Percentiles rank a stretch among this genome's conserved stretches.
Conservation (phyloP, 2,888 invertebrate species). For the Marronus borbonicus region DNA sequence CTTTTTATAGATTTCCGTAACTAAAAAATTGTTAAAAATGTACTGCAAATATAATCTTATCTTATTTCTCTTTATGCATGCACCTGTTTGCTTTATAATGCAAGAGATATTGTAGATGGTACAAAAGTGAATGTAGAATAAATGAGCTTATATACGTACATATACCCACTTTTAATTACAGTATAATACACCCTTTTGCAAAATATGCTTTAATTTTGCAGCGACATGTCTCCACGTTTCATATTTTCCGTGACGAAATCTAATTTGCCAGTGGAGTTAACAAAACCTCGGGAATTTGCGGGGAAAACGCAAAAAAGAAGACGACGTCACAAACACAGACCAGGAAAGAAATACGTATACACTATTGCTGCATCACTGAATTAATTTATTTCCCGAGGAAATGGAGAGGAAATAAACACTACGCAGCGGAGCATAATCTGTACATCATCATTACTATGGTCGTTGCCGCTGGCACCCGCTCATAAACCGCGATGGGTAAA, state of each 20-base stretch:
- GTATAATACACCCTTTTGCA: neutral
- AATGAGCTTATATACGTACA: no score
- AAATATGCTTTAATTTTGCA: neutral
- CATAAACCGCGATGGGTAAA: neutral
- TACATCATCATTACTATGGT: conserved; percentile 47
- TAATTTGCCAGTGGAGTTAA: conserved; percentile 1
- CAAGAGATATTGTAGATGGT: no score
- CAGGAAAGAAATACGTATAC: neutral
- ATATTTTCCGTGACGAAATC: neutral
- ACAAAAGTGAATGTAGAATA: no score
- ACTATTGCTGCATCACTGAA: conserved; percentile 7
- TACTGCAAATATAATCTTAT: no score
- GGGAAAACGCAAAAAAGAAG: neutral
- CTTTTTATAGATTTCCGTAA: no score
- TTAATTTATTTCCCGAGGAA: conserved; percentile 53
- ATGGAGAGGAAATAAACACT: conserved; percentile 53
- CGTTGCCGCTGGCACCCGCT: neutral
- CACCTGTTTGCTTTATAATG: no score
- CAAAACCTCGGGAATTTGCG: conserved; percentile 9
- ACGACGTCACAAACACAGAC: conserved; percentile 5
- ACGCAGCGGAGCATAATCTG: conserved; percentile 50
- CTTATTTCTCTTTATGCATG: no score
- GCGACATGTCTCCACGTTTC: neutral
- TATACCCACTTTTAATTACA: neutral
- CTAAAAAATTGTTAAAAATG: no score